Evolutionary conservation across 1,140 invertebrate genomes (phyloP), one percentile per base, ranked within the genome.

Genomic region (Zaprionus gabonicus): DNA sequence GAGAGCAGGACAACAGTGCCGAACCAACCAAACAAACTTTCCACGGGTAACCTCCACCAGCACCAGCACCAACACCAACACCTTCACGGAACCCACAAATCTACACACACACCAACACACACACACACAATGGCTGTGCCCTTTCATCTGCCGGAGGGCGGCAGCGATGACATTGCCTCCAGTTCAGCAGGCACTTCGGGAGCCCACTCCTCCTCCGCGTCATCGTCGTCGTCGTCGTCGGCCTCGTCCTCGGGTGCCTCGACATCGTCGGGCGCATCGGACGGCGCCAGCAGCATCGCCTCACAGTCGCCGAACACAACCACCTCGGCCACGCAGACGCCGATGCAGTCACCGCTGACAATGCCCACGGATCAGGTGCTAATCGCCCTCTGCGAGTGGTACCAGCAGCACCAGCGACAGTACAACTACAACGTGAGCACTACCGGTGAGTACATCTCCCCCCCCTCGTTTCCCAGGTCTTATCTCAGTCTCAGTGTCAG

Each of bases 261-360:
- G 20, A 73, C 85, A 10, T 82, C 85, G 31, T 86, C 83, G 62
- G 72, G 80, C 38, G 80, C 86, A 41, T 88, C 91, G 44, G 91
- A 87, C 72, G 91, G 87, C 74, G 77, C 87, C 71, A 85, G 82
- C 85, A 91, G 91, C 76, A 72, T 81, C 60, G 79, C 81, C 62
- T 91, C 86, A 17, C 86, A 91, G 68, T 88, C 92, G 15, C 90
- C 88, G 7, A 93, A 91, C 70, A 93, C 91, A 57, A 92, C 92
- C 75, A 87, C 83, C 53, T 93, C 92, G 76, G 92, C 92, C 62
- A 93, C 92, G 67, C 92, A 93, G 81, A 92, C 92, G 66, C 92
- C 92, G 34, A 91, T 93, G 86, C 91, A 91, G 73, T 93, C 91
- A 78, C 91, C 91, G 17, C 57, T 86, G 27, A 59, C 63, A 38